Evolutionary conservation across 1,140 invertebrate species (phyloP).

Genomic region (Plutomurus gul): DNA sequence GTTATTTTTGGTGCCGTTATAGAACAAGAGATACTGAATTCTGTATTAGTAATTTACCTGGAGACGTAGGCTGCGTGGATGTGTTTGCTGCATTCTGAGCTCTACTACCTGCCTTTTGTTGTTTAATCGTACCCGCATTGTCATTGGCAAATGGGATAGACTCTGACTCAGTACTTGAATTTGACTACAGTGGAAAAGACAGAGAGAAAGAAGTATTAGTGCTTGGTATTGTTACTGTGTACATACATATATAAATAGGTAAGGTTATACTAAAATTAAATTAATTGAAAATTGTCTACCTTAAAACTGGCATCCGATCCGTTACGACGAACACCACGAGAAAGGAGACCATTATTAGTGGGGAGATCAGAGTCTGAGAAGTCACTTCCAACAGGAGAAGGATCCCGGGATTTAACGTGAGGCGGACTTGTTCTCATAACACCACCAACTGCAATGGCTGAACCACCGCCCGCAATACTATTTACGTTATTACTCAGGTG

Average conservation of each 20-base stretch:
- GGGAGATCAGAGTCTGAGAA: constrained; percentile 50
- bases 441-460: not conserved
- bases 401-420: constrained; percentile 45
- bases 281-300: constrained; percentile 60
- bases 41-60: not conserved
- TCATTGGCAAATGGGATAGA: constrained; percentile 98
- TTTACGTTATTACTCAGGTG: constrained; percentile 8
- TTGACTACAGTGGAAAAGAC: constrained; percentile 71
- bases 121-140: constrained; percentile 96
- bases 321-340: constrained; percentile 60
- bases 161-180: constrained; percentile 93
- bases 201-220: not conserved
- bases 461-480: not conserved
- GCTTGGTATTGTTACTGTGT: no score
- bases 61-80: not conserved
- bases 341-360: constrained; percentile 38
- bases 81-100: not conserved
- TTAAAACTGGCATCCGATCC: constrained; percentile 85
- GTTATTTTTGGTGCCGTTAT: not conserved
- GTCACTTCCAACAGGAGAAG: constrained; percentile 50
- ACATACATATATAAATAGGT: not conserved
- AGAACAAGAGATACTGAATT: no score
- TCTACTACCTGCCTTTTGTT: constrained; percentile 59
- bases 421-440: constrained; percentile 44
- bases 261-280: not conserved